These are phyloP conservation scores for Entelurus aequoreus DNA, from an alignment of 2,113 vertebrate genomes.

Conservation along the genomic window DNA sequence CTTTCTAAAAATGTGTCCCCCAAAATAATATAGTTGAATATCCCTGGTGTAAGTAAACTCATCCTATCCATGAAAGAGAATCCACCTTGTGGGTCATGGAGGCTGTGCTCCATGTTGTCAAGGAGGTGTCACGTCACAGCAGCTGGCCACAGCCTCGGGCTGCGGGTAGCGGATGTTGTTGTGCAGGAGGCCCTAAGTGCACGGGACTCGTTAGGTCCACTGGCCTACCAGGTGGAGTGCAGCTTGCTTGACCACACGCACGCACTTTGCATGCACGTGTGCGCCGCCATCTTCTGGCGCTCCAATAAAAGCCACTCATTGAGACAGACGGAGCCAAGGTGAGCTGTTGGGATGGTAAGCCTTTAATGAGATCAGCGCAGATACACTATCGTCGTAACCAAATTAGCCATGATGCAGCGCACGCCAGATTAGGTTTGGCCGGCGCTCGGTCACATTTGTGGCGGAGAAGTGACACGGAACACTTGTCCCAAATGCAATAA, in stretches of 20 bases:
- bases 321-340: slow-evolving; percentile 22
- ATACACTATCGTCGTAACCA: slow-evolving; percentile 62
- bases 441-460: slow-evolving; percentile 61
- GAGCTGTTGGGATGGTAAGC: slow-evolving; percentile 37
- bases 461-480: slow-evolving; percentile 56
- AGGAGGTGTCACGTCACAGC: slow-evolving; percentile 43
- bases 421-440: slow-evolving; percentile 58
- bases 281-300: slow-evolving; percentile 20
- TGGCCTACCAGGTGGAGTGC: slow-evolving; percentile 52
- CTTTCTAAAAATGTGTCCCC: too few relatives aligned
- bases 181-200: slow-evolving; percentile 24
- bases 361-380: slow-evolving; percentile 59
- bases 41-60: too few relatives aligned
- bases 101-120: slow-evolving; percentile 15
- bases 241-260: slow-evolving; percentile 24
- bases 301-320: slow-evolving; percentile 35
- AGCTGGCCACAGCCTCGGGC: slow-evolving; percentile 50
- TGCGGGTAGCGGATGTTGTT: slow-evolving; percentile 42
- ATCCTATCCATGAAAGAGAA: too few relatives aligned
- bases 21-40: too few relatives aligned
- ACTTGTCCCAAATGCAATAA: slow-evolving; percentile 63
- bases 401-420: slow-evolving; percentile 59
- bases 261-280: slow-evolving; percentile 4
- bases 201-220: slow-evolving; percentile 51
- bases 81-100: too few relatives aligned